These are phyloP conservation scores for Bibio marci DNA, from an alignment of 2,888 invertebrate species.

Conservation along the genomic window DNA sequence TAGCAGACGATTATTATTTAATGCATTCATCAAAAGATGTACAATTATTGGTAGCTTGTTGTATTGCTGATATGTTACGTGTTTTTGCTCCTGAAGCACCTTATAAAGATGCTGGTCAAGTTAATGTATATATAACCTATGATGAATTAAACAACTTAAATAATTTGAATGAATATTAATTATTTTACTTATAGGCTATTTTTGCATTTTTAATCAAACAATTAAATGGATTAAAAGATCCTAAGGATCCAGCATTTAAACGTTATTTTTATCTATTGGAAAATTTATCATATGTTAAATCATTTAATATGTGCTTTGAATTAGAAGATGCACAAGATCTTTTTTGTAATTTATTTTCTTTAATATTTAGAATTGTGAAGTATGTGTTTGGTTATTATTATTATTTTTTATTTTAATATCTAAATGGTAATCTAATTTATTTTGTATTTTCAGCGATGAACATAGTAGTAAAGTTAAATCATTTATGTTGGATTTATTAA, in stretches of 20 bases:
- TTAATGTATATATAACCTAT: constrained; percentile 23
- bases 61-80: constrained; percentile 89
- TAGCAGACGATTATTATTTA: constrained; percentile 86
- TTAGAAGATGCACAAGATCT: constrained; percentile 95
- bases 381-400: constrained; percentile 31
- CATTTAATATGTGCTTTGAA: constrained; percentile 97
- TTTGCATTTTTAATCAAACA: constrained; percentile 92
- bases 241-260: constrained; percentile 94
- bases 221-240: constrained; percentile 81
- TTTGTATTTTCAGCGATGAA: constrained; percentile 50
- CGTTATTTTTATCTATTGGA: constrained; percentile 93
- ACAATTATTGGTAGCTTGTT: constrained; percentile 86
- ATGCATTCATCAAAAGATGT: constrained; percentile 83
- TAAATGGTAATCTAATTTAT: constrained; percentile 1
- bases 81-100: constrained; percentile 97
- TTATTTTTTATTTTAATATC: neutral
- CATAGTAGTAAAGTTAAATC: constrained; percentile 92
- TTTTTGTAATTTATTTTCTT: constrained; percentile 79
- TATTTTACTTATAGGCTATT: constrained; percentile 41
- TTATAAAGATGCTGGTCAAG: constrained; percentile 88
- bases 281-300: constrained; percentile 93
- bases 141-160: neutral
- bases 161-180: too few species aligned
- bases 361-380: constrained; percentile 95
- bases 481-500: constrained; percentile 91